These are phyloP conservation scores for Gymnobelideus leadbeateri DNA, from an alignment of 2,113 vertebrate genomes.

Conservation along the genomic window DNA sequence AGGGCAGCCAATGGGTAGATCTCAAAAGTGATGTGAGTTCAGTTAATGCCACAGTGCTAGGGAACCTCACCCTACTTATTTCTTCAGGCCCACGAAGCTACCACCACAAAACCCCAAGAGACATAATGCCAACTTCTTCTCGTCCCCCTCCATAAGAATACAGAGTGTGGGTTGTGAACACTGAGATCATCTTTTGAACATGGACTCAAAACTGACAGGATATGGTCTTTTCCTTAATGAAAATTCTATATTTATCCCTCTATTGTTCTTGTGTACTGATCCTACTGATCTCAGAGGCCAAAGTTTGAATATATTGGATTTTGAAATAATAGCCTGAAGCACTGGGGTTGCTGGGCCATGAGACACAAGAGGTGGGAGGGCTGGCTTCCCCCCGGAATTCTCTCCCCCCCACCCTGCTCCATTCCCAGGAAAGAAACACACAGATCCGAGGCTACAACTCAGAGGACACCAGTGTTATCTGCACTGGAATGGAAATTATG, in stretches of 20 bases:
- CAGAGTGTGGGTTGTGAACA: slow-evolving; percentile 65
- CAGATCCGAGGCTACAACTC: slow-evolving; percentile 61
- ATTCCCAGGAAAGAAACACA: slow-evolving; percentile 40
- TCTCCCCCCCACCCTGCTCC: not conserved
- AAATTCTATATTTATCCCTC: slow-evolving; percentile 83
- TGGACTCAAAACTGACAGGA: slow-evolving; percentile 78
- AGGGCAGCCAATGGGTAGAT: not conserved
- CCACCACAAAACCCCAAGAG: not conserved
- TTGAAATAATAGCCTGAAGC: slow-evolving; percentile 82
- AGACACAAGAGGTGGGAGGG: slow-evolving; percentile 74
- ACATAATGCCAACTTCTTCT: slow-evolving; percentile 24
- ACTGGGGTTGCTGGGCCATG: slow-evolving; percentile 64
- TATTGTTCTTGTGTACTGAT: slow-evolving; percentile 79
- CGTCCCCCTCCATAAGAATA: slow-evolving; percentile 36
- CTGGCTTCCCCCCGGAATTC: slow-evolving; percentile 29
- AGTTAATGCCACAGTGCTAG: slow-evolving; percentile 56
- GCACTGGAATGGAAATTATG: slow-evolving; percentile 46
- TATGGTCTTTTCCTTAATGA: slow-evolving; percentile 81
- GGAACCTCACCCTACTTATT: slow-evolving; percentile 59
- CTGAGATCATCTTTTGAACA: slow-evolving; percentile 71
- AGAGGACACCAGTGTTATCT: slow-evolving; percentile 50
- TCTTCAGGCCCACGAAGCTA: not conserved
- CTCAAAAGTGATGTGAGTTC: slow-evolving; percentile 45
- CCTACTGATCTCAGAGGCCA: slow-evolving; percentile 75
- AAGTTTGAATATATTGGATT: slow-evolving; percentile 83